Evolutionary conservation across 2,888 invertebrate species (phyloP), one percentile per base, ranked within the genome.

Genomic region (Apamea anceps): DNA sequence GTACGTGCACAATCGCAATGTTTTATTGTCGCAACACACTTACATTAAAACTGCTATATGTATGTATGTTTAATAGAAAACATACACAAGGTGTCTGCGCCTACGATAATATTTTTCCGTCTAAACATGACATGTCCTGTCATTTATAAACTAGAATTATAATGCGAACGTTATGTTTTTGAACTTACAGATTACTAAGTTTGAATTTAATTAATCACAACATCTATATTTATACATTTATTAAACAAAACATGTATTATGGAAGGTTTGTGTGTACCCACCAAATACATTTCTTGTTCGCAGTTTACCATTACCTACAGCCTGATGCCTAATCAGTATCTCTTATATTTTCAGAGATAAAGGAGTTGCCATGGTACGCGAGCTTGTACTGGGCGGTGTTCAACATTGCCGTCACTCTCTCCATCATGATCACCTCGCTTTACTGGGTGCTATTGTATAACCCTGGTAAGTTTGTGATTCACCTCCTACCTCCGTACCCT

Each of bases 401-500:
- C 93, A 97, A 97, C 92, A 88, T 94, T 32, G 82, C 93, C 0
- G 87, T 95, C 32, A 89, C 94, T 25, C 85, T 95, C 5, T 95
- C 96, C 12, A 72, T 97, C 62, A 89, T 96, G 87, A 96, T 97
- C 88, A 96, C 96, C 0, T 90, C 92, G 12, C 95, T 97, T 77
- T 97, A 96, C 91, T 97, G 97, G 97, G 91, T 93, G 54, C 91
- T 97, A 28, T 91, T 97, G 32, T 97, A 94, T 85, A 89, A 94
- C 68, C 93, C 95, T 77, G 94, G 97, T 96, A 91, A 72, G 85
- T 85, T 18, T 57, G 45, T 21, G 18, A 21, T n/a, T 60, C 28
- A 81, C 32, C 15, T 25, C 28, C 7, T 54, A 25, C 28, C 15
- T 32, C 32, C 37, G 45, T 28, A 54, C 13, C 15, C 45, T 75